phyloP scores from a whole-genome alignment of 2,113 vertebrate species.

The Tragelaphus buxtoni region DNA sequence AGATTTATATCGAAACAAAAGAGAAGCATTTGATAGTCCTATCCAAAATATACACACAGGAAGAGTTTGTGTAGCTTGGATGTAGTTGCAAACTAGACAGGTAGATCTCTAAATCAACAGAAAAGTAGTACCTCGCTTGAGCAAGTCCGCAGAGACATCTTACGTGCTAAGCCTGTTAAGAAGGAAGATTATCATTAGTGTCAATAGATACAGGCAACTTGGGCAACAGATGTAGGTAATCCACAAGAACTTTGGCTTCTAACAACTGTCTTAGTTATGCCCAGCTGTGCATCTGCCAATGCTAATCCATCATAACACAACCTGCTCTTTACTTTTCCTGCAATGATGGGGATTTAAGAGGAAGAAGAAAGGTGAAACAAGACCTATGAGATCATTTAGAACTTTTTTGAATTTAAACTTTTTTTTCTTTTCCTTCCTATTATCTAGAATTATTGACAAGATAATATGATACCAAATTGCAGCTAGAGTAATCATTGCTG shows the following conservation, averaged over 20 bases:
- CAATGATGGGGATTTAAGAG: slow-evolving; percentile 31
- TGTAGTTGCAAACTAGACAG: background rate
- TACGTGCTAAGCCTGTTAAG: slow-evolving; percentile 37
- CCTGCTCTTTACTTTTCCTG: slow-evolving; percentile 53
- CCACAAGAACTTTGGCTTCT: slow-evolving; percentile 52
- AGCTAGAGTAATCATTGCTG: slow-evolving; percentile 19
- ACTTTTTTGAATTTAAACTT: slow-evolving; percentile 49
- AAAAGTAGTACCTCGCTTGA: background rate
- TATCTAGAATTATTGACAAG: background rate
- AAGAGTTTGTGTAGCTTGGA: slow-evolving; percentile 13
- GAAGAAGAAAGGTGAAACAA: slow-evolving; percentile 46
- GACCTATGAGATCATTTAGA: slow-evolving; percentile 36
- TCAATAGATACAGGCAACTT: slow-evolving; percentile 47
- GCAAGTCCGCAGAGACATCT: slow-evolving; percentile 11
- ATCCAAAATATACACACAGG: background rate
- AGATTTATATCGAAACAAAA: slow-evolving; percentile 31
- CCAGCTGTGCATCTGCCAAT: slow-evolving; percentile 46
- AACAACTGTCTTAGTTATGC: slow-evolving; percentile 52
- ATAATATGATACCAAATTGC: slow-evolving; percentile 23
- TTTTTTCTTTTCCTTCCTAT: slow-evolving; percentile 31
- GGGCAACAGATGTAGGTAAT: slow-evolving; percentile 56
- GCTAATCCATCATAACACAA: slow-evolving; percentile 52
- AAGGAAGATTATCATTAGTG: slow-evolving; percentile 50
- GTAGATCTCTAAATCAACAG: slow-evolving; percentile 55
- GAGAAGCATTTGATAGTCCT: background rate